Conservation (phyloP, 2,888 invertebrate genomes). For the Hydropsyche betteni region DNA sequence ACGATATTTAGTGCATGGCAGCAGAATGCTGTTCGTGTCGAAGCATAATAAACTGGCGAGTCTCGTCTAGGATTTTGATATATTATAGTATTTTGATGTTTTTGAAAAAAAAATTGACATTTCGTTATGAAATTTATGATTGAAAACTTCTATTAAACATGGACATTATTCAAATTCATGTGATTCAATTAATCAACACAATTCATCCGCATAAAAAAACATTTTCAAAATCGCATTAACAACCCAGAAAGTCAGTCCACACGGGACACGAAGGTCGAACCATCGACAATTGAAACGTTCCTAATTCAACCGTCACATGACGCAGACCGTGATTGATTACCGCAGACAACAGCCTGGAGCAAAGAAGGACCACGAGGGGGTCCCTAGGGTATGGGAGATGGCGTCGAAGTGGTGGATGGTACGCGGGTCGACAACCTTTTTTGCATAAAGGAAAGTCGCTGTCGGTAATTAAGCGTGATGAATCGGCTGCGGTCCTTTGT, state of each 20-base stretch:
- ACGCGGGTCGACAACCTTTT: conserved; percentile 15
- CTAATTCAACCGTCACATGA: conserved; percentile 46
- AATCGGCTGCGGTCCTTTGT: not conserved
- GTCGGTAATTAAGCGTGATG: not conserved
- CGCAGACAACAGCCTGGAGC: conserved; percentile 21
- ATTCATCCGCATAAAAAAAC: not conserved
- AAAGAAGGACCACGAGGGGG: not conserved
- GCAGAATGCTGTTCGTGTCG: too few relatives aligned
- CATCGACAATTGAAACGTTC: conserved; percentile 45
- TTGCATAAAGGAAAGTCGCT: conserved; percentile 1
- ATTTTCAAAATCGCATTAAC: too few relatives aligned
- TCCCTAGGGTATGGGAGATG: too few relatives aligned
- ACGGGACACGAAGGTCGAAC: conserved; percentile 1
- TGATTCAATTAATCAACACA: not conserved
- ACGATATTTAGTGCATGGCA: too few relatives aligned
- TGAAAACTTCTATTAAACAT: too few relatives aligned
- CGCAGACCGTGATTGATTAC: conserved; percentile 44
- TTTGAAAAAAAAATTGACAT: too few relatives aligned
- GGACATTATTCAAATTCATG: too few relatives aligned
- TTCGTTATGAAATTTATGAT: too few relatives aligned
- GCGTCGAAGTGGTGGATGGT: not conserved
- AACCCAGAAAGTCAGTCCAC: not conserved
- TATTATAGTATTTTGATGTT: too few relatives aligned
- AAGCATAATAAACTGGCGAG: not conserved
- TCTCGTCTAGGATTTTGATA: too few relatives aligned